A percentile compares a stretch with the other conserved stretches of the same genome.
Evolutionary conservation across 2,113 vertebrate genomes (phyloP).

Genomic region (Phalacrocorax aristotelis): DNA sequence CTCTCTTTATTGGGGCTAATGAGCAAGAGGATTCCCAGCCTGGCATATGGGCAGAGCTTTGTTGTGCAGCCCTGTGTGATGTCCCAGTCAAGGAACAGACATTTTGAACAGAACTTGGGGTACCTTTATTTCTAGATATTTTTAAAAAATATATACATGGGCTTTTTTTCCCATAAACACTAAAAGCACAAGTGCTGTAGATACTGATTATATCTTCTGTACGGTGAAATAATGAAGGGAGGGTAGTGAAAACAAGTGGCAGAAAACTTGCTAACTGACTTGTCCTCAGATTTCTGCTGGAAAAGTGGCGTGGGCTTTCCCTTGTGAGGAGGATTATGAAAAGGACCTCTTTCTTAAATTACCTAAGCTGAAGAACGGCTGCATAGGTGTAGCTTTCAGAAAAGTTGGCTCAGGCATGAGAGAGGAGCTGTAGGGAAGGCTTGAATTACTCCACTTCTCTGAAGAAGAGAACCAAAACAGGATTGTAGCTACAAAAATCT

Average conservation of each 20-base stretch:
- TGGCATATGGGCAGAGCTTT: background rate
- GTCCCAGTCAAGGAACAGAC: background rate
- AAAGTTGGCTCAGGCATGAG: background rate
- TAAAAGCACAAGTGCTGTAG: background rate
- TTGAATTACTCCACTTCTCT: background rate
- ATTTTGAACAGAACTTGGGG: background rate
- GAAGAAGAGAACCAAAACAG: background rate
- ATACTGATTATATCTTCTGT: background rate
- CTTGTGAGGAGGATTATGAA: background rate
- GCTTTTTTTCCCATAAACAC: background rate
- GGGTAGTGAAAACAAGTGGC: background rate
- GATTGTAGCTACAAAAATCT: background rate
- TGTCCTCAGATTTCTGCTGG: background rate
- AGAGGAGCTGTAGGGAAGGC: background rate
- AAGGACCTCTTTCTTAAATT: background rate
- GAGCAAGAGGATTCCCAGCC: background rate
- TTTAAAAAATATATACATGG: background rate
- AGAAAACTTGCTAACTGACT: background rate
- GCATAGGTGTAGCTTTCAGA: background rate
- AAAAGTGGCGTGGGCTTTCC: background rate
- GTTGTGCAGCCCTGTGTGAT: background rate
- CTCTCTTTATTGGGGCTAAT: background rate
- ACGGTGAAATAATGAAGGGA: background rate
- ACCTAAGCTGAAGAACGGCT: background rate
- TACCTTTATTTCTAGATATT: background rate